Percentiles rank a stretch among this genome's conserved stretches.
Conservation (phyloP, 1,140 invertebrate genomes). For the Drosophila nasuta region DNA sequence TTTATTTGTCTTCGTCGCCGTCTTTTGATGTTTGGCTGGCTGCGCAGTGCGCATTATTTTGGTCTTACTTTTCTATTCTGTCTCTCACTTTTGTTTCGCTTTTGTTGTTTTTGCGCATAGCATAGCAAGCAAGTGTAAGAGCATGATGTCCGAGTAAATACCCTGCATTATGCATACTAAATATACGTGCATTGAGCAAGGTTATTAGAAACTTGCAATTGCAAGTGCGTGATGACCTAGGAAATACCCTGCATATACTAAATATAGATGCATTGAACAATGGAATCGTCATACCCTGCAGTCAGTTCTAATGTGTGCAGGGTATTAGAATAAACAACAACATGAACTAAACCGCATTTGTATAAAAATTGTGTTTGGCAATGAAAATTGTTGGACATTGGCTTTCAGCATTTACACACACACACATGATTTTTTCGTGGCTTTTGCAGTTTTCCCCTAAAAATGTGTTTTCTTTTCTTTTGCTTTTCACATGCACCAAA, state of each 20-base stretch:
- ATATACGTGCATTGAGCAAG: too few species aligned
- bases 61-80: slow-evolving; percentile 20
- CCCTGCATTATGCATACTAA: neutral
- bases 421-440: slow-evolving; percentile 60
- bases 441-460: slow-evolving; percentile 38
- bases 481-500: slow-evolving; percentile 38
- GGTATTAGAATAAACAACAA: slow-evolving; percentile 14
- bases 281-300: neutral
- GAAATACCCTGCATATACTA: too few species aligned
- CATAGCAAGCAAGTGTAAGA: neutral
- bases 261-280: too few species aligned
- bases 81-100: neutral
- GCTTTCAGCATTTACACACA: slow-evolving; percentile 18
- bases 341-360: slow-evolving; percentile 56
- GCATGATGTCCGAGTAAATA: neutral
- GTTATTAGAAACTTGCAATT: too few species aligned
- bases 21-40: slow-evolving; percentile 41
- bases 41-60: slow-evolving; percentile 45
- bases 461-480: slow-evolving; percentile 35
- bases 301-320: neutral
- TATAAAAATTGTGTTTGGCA: slow-evolving; percentile 71
- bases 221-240: too few species aligned
- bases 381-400: slow-evolving; percentile 70
- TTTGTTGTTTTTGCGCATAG: slow-evolving; percentile 48
- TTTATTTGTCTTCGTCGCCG: neutral